These are phyloP conservation scores for Sipunculus nudus DNA, from an alignment of 2,888 invertebrate genomes.

Conservation along the genomic window DNA sequence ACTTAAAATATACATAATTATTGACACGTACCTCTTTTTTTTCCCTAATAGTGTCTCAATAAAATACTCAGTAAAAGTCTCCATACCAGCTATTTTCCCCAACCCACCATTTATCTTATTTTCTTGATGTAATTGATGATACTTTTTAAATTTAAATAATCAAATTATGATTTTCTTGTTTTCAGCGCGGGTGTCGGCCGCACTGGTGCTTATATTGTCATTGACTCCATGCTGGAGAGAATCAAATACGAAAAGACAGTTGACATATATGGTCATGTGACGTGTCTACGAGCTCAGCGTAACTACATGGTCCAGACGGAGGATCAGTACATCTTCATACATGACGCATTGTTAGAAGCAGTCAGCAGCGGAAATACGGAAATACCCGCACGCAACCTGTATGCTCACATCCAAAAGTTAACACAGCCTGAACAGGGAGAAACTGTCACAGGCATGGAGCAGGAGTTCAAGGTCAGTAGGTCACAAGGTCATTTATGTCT, in stretches of 20 bases:
- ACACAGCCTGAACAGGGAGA: constrained; percentile 76
- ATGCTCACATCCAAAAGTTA: constrained; percentile 93
- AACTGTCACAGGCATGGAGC: constrained; percentile 64
- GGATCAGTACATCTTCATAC: constrained; percentile 99
- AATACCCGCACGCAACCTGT: constrained; percentile 92
- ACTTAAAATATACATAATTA: too few relatives aligned
- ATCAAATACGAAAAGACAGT: constrained; percentile 97
- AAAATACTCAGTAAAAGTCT: too few relatives aligned
- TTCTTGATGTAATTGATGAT: too few relatives aligned
- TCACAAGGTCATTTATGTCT: not conserved
- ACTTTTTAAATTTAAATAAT: too few relatives aligned
- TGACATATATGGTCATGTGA: constrained; percentile 99
- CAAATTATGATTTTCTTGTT: too few relatives aligned
- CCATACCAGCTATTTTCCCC: too few relatives aligned
- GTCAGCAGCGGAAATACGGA: constrained; percentile 97
- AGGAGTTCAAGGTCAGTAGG: constrained; percentile 59
- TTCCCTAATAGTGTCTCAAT: too few relatives aligned
- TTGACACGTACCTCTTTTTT: too few relatives aligned
- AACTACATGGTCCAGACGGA: constrained; percentile 99
- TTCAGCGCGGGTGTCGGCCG: constrained; percentile 76
- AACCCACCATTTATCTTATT: too few relatives aligned
- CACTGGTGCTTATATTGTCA: constrained; percentile 75
- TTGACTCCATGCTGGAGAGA: constrained; percentile 98
- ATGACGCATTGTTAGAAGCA: constrained; percentile 95
- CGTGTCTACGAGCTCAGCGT: constrained; percentile 94